phyloP scores from a whole-genome alignment of 1,140 invertebrate species.

The Thrips palmi region DNA sequence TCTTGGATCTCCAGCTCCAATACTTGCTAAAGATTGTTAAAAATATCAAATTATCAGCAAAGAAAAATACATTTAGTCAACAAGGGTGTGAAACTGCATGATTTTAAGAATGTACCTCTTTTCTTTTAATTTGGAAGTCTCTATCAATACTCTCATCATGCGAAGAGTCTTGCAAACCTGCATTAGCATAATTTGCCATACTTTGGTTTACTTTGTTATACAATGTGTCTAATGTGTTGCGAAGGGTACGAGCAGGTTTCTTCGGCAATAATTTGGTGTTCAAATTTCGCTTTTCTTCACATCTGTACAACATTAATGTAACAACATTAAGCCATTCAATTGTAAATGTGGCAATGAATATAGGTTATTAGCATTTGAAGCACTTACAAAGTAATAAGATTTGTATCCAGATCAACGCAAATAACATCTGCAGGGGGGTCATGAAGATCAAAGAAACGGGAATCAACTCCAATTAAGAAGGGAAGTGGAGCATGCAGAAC shows the following conservation, averaged over 20 bases:
- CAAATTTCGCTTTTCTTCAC: slow-evolving; percentile 72
- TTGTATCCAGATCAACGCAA: slow-evolving; percentile 96
- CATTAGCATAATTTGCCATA: slow-evolving; percentile 20
- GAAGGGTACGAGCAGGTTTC: slow-evolving; percentile 59
- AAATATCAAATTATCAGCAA: too few species aligned
- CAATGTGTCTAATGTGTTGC: slow-evolving; percentile 48
- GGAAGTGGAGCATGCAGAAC: slow-evolving; percentile 92
- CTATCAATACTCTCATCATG: slow-evolving; percentile 36
- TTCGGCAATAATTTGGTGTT: slow-evolving; percentile 77
- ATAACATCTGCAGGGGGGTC: slow-evolving; percentile 92
- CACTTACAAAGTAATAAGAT: slow-evolving; percentile 52
- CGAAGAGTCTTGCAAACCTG: slow-evolving; percentile 23
- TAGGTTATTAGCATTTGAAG: slow-evolving; percentile 12
- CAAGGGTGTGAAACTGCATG: slow-evolving; percentile 8
- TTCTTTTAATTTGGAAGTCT: slow-evolving; percentile 51
- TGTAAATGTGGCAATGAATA: slow-evolving; percentile 8
- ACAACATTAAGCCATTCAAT: slow-evolving; percentile 8
- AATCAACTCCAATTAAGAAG: slow-evolving; percentile 91
- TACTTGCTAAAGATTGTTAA: slow-evolving; percentile 33
- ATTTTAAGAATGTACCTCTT: slow-evolving; percentile 31
- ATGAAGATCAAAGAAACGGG: slow-evolving; percentile 93
- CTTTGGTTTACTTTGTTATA: slow-evolving; percentile 33
- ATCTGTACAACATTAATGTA: slow-evolving; percentile 29
- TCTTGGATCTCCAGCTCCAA: slow-evolving; percentile 92
- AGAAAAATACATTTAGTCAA: too few species aligned